A percentile compares a stretch with the other conserved stretches of the same genome.
These are phyloP conservation scores for Sphecodes monilicornis DNA, from an alignment of 2,888 invertebrate species.

Conservation along the genomic window DNA sequence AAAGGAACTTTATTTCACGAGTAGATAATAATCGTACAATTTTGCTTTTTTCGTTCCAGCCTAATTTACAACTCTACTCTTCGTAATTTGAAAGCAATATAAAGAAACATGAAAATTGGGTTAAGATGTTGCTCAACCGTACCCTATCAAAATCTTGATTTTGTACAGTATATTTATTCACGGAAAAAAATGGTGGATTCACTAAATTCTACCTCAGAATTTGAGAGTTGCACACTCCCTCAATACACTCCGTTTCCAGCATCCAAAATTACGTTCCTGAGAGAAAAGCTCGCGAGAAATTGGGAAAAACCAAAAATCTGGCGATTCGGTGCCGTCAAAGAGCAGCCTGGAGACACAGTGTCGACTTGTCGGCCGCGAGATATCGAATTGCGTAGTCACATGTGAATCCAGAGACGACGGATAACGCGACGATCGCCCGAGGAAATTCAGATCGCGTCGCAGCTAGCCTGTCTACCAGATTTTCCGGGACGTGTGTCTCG, in stretches of 20 bases:
- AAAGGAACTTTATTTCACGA: too few species aligned
- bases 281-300: neutral
- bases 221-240: neutral
- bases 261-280: neutral
- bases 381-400: constrained; percentile 82
- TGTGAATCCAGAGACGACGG: constrained; percentile 75
- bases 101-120: too few species aligned
- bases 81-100: too few species aligned
- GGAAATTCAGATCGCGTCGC: constrained; percentile 74
- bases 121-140: too few species aligned
- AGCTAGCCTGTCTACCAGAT: constrained; percentile 64
- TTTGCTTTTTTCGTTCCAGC: too few species aligned
- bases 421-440: constrained; percentile 75
- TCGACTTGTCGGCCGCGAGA: constrained; percentile 68
- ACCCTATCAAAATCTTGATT: too few species aligned
- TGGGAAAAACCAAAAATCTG: neutral
- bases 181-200: neutral
- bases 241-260: neutral
- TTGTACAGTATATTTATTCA: neutral
- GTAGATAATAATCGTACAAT: too few species aligned
- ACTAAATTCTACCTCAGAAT: neutral
- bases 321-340: neutral
- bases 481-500: constrained; percentile 47
- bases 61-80: too few species aligned
- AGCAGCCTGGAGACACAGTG: neutral